Evolutionary conservation across 2,113 vertebrate genomes (phyloP), one percentile per base, ranked within the genome.

Genomic region (Hymenochirus boettgeri): DNA sequence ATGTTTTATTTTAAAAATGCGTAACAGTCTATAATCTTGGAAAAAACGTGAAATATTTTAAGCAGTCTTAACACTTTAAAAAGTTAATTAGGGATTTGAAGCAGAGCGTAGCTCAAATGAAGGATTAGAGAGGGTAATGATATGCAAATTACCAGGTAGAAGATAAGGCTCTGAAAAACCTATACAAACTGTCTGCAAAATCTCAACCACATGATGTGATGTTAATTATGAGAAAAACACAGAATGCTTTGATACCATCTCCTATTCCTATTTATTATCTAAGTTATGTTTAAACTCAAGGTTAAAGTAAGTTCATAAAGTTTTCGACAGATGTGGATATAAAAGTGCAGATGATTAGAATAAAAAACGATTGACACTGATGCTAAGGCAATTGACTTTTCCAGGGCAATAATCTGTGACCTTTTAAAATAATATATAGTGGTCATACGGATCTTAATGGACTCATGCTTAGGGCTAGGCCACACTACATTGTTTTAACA

Each of bases 61-160:
- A 51, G 53, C n/a, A 48, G 31, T 27, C 55, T 57, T 35, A 58
- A 45, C 23, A 59, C 46, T 59, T 59, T 58, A 59, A 66, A 58
- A 59, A 52, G 56, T 67, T 67, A 67, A 67, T 67, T 67, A 67
- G 64, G 51, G 64, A 59, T 67, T 67, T 67, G 50, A 67, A 67
- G 39, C 64, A 39, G 39, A 48, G 31, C 54, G 26, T 57, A 37
- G 55, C 63, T 57, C 29, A 66, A 66, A 50, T 57, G 64, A 52
- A 67, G 64, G 64, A 67, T 67, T 67, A 67, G 22, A 52, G 56
- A 67, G 64, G 64, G 64, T 67, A 67, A 67, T 67, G 64, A 67
- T 67, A 67, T 67, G 64, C 64, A 67, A 67, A 67, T 58, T 67
- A 57, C 64, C 64, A 67, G 64, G 64, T 67, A 67, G 55, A 56